Percentiles rank a stretch among this genome's conserved stretches.
phyloP scores from a whole-genome alignment of 2,888 invertebrate genomes.

The Andrena flavipes region DNA sequence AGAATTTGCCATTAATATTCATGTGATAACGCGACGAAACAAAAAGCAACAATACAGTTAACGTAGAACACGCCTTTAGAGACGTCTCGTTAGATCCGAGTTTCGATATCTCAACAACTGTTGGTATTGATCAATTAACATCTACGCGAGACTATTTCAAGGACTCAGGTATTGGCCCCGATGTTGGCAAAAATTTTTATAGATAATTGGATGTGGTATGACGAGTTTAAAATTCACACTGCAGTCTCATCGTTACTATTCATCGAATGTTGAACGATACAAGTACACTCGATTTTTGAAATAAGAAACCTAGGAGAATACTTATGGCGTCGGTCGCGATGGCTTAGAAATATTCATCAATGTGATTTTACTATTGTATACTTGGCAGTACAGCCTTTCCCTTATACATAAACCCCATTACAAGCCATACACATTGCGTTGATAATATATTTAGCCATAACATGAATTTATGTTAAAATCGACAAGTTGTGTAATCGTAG shows the following conservation, averaged over 20 bases:
- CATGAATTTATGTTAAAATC: slow-evolving; percentile 59
- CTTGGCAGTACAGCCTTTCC: slow-evolving; percentile 54
- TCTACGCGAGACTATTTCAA: slow-evolving; percentile 12
- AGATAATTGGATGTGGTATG: neutral
- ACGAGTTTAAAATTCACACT: neutral
- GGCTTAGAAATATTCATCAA: slow-evolving; percentile 39
- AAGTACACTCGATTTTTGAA: neutral
- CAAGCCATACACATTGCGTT: slow-evolving; percentile 65
- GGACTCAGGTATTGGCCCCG: neutral
- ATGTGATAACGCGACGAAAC: slow-evolving; percentile 35
- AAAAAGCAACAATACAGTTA: slow-evolving; percentile 11
- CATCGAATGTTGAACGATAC: slow-evolving; percentile 8
- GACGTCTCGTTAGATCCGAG: neutral
- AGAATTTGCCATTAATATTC: slow-evolving; percentile 29
- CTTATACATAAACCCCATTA: slow-evolving; percentile 70
- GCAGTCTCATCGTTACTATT: slow-evolving; percentile 3
- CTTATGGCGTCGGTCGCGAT: slow-evolving; percentile 35
- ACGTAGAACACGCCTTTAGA: slow-evolving; percentile 14
- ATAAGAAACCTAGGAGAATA: slow-evolving; percentile 20
- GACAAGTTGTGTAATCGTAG: slow-evolving; percentile 58
- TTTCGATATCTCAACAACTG: slow-evolving; percentile 14
- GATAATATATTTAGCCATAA: slow-evolving; percentile 62
- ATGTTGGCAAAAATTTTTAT: neutral
- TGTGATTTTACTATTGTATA: slow-evolving; percentile 66
- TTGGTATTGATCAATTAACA: slow-evolving; percentile 3